phyloP scores from a whole-genome alignment of 2,888 invertebrate species.

The Aphodius granarius region DNA sequence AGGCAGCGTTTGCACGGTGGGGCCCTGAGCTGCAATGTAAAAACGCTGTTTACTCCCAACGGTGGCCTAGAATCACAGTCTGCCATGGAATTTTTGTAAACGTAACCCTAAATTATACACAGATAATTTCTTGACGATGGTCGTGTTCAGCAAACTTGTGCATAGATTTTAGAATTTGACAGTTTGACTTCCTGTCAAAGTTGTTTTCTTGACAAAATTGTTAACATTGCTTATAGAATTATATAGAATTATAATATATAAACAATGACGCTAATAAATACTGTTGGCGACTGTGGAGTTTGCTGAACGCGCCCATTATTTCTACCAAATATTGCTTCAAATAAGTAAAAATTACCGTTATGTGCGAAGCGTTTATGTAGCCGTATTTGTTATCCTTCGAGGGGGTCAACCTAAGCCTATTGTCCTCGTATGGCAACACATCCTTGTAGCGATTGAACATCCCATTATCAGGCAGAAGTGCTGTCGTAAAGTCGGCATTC shows the following conservation, averaged over 20 bases:
- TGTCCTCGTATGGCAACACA: slow-evolving; percentile 89
- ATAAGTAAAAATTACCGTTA: slow-evolving; percentile 78
- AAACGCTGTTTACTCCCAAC: slow-evolving; percentile 82
- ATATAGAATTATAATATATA: too few relatives aligned
- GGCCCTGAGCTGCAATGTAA: slow-evolving; percentile 81
- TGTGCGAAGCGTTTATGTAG: slow-evolving; percentile 91
- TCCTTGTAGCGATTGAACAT: slow-evolving; percentile 62
- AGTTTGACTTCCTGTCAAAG: too few relatives aligned
- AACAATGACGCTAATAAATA: too few relatives aligned
- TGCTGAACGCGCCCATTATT: too few relatives aligned
- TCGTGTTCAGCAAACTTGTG: too few relatives aligned
- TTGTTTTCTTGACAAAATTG: too few relatives aligned
- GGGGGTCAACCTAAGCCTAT: slow-evolving; percentile 80
- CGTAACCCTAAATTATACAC: too few relatives aligned
- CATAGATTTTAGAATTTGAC: too few relatives aligned
- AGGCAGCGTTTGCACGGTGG: slow-evolving; percentile 60
- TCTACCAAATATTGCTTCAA: too few relatives aligned
- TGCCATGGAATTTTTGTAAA: neutral
- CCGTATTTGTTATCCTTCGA: slow-evolving; percentile 82
- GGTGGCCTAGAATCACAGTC: slow-evolving; percentile 63
- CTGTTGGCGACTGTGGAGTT: too few relatives aligned
- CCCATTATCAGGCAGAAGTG: slow-evolving; percentile 70
- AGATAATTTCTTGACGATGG: too few relatives aligned
- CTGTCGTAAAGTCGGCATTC: slow-evolving; percentile 71
- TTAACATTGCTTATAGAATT: too few relatives aligned